A percentile compares a stretch with the other conserved stretches of the same genome.
Evolutionary conservation across 2,113 vertebrate species (phyloP).

Genomic region (Ciconia stormi): DNA sequence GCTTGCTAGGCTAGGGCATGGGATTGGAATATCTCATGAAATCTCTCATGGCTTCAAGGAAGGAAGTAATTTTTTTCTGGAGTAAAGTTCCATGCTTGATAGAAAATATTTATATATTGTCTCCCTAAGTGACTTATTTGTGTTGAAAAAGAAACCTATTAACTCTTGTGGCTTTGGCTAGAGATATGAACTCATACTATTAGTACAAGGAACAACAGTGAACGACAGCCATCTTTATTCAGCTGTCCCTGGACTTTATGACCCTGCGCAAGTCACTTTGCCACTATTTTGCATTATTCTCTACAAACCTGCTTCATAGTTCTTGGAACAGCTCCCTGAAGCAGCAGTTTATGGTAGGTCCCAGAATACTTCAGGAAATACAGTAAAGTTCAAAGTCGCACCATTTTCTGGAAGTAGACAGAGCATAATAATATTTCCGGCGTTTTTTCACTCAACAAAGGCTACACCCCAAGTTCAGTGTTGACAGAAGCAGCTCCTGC

Average conservation of each 20-base stretch:
- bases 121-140: not conserved
- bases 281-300: not conserved
- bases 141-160: not conserved
- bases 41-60: not conserved
- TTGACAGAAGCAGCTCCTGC: not conserved
- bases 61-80: not conserved
- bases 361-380: not conserved
- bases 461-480: not conserved
- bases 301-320: not conserved
- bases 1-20: not conserved
- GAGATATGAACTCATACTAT: not conserved
- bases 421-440: not conserved
- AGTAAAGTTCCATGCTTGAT: not conserved
- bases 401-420: not conserved
- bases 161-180: not conserved
- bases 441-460: not conserved
- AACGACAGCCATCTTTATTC: not conserved
- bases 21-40: not conserved
- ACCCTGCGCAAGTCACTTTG: not conserved
- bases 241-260: not conserved
- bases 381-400: not conserved
- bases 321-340: not conserved
- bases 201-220: not conserved
- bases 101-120: not conserved
- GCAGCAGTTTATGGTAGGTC: not conserved